Conservation (phyloP, 1,140 invertebrate species). For the Pseudomyrmex flavicornis region DNA sequence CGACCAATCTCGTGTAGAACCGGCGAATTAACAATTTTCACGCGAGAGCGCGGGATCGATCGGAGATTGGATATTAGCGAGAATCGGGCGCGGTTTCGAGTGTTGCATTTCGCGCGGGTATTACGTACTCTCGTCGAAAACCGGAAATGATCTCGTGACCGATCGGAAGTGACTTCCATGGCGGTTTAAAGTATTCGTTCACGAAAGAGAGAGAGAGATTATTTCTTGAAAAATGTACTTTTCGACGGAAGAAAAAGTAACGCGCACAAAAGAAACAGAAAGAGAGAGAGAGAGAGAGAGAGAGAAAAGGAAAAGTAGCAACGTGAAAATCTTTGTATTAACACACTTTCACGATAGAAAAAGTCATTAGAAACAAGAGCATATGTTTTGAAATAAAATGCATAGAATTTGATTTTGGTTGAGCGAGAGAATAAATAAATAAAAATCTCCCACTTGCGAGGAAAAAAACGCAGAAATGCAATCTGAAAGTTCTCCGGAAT, state of each 20-base stretch:
- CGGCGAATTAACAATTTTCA: conserved; percentile 41
- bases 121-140: background rate
- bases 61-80: conserved; percentile 23
- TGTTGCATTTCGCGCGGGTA: background rate
- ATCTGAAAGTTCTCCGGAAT: too few relatives aligned
- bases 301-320: too few relatives aligned
- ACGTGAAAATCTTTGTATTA: too few relatives aligned
- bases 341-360: too few relatives aligned
- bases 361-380: too few relatives aligned
- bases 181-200: background rate
- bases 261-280: background rate
- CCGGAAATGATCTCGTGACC: conserved; percentile 17
- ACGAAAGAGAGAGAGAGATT: background rate
- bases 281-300: too few relatives aligned
- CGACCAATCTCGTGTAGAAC: conserved; percentile 10
- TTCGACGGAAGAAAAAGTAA: background rate
- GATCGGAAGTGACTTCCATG: conserved; percentile 3
- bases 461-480: too few relatives aligned
- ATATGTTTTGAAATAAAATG: too few relatives aligned
- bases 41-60: conserved; percentile 4
- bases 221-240: too few relatives aligned
- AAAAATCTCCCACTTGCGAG: too few relatives aligned
- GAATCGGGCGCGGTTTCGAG: background rate
- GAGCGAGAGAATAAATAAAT: too few relatives aligned
- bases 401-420: too few relatives aligned